Percentiles rank a stretch among this genome's conserved stretches.
These are phyloP conservation scores for Drosophila pallidifrons DNA, from an alignment of 1,140 invertebrate genomes.

Conservation along the genomic window DNA sequence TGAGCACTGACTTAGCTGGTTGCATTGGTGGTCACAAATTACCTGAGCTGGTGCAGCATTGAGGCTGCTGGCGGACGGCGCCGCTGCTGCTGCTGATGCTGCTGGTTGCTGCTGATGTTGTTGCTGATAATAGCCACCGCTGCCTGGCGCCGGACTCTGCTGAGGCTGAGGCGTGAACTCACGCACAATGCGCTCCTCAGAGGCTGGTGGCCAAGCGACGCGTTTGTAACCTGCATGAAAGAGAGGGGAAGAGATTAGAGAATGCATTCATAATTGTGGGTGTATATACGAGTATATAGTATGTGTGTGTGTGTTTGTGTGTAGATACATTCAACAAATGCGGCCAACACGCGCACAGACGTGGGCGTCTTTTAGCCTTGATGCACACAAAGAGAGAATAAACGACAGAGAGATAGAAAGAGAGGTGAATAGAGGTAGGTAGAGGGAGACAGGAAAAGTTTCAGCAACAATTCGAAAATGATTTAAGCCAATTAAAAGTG, in stretches of 20 bases:
- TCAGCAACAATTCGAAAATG: constrained; percentile 75
- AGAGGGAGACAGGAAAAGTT: constrained; percentile 9
- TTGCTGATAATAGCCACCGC: constrained; percentile 69
- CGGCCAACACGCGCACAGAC: constrained; percentile 65
- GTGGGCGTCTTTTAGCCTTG: constrained; percentile 75
- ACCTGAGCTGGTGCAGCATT: constrained; percentile 61
- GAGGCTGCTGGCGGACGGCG: constrained; percentile 12
- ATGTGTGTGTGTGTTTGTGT: constrained; percentile 7
- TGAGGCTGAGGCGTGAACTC: constrained; percentile 86
- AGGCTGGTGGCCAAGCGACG: constrained; percentile 93
- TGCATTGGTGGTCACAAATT: constrained; percentile 41
- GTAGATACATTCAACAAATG: constrained; percentile 72
- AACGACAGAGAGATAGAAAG: background rate
- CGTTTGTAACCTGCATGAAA: constrained; percentile 89
- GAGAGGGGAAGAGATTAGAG: background rate
- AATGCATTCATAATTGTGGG: constrained; percentile 33
- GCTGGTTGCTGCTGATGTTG: background rate
- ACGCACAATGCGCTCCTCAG: constrained; percentile 86
- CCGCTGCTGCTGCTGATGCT: background rate
- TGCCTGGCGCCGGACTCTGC: constrained; percentile 74
- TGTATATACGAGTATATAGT: background rate
- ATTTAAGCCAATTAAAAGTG: constrained; percentile 80
- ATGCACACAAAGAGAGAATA: constrained; percentile 2
- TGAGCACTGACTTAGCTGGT: background rate
- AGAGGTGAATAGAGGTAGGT: background rate